Base-by-base conservation (phyloP, 1,140 invertebrate species). In the Dendrolimus kikuchii region DNA sequence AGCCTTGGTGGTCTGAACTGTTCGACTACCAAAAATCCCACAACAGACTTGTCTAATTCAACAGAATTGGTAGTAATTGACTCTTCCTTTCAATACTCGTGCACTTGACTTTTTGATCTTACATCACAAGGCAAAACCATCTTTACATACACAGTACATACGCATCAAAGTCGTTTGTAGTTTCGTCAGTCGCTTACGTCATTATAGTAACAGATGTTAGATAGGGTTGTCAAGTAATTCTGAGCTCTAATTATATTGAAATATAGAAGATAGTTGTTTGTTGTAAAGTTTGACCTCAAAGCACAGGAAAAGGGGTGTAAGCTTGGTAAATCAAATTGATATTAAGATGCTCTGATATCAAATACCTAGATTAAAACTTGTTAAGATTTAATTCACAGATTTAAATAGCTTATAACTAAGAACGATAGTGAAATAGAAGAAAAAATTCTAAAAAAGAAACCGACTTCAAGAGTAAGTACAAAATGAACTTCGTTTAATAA, bases 41-140 rank as follows among this genome's bases (percentile, higher is more conserved):
- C 38, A 53, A 53, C 42, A n/a, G 40, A 44, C 62, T 66, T 68
- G 64, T 70, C 69, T 78, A 76, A 79, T 71, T 70, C 69, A 68
- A 60, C 55, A 61, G 65, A 77, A 77, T 80, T 80, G 77, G 62
- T 60, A 66, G 60, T 77, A 80, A 80, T 77, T 80, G 77, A 60
- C 10, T 57, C 71, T 77, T 80, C 77, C 77, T 77, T 57, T 54
- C 69, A 71, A 79, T 77, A 66, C 62, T 64, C 69, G 55, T 70
- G 71, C 67, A 78, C 73, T 74, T 66, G 64, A 71, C 49, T 40
- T 43, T 47, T 36, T 23, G 23, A 23, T 23, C 23, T 23, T 23
- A 23, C 23, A 23, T 3, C 23, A 3, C 23, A 23, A 23, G 23
- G 23, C 23, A 23, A 23, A 23, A 23, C 23, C 23, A 23, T 3